phyloP scores from a whole-genome alignment of 35 echinoderm and acorn worm species.

The Apostichopus californicus region DNA sequence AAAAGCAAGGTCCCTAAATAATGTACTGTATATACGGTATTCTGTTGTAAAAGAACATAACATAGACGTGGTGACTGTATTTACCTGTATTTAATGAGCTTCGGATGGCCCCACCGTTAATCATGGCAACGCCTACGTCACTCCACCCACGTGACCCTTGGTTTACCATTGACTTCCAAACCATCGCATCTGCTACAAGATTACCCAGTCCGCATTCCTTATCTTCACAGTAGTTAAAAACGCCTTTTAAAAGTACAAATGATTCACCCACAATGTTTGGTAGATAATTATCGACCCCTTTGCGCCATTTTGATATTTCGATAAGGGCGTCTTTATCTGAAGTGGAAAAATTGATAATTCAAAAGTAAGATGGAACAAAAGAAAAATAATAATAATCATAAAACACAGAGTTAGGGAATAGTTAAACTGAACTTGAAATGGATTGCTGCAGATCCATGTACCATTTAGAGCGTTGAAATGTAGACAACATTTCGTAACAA shows the following conservation, averaged over 20 bases:
- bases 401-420: too few relatives aligned
- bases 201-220: conserved; percentile 67
- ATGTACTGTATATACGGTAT: background rate
- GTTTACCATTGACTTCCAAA: conserved; percentile 19
- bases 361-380: too few relatives aligned
- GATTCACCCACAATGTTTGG: conserved; percentile 58
- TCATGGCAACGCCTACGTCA: conserved; percentile 55
- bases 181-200: conserved; percentile 61
- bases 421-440: too few relatives aligned
- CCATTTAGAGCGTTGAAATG: too few relatives aligned
- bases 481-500: too few relatives aligned
- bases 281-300: background rate
- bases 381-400: too few relatives aligned
- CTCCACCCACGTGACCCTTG: conserved; percentile 37
- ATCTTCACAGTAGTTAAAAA: conserved; percentile 1
- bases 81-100: conserved; percentile 44
- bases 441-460: too few relatives aligned
- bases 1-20: background rate
- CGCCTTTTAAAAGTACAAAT: conserved; percentile 5
- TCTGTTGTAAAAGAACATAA: background rate
- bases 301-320: background rate
- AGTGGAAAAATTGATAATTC: background rate
- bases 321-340: background rate
- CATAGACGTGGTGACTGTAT: background rate
- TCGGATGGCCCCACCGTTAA: conserved; percentile 60